Conservation (phyloP, 1,140 invertebrate species). For the Platorchestia sp. region DNA sequence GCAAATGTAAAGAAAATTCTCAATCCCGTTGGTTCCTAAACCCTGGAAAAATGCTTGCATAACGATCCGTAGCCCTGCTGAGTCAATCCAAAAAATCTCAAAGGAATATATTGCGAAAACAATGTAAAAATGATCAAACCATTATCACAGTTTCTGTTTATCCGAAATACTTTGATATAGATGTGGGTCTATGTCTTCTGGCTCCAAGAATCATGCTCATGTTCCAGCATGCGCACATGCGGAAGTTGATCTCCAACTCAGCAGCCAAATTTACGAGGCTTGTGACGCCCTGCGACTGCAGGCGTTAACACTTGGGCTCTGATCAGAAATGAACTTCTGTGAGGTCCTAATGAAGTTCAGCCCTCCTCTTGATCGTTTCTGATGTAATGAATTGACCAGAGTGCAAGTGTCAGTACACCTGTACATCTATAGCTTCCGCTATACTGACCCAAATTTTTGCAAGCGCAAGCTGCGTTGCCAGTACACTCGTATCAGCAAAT, state of each 20-base stretch:
- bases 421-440: not conserved
- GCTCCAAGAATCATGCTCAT: no score
- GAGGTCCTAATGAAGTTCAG: not conserved
- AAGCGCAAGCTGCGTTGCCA: not conserved
- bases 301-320: not conserved
- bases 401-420: not conserved
- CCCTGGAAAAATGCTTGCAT: no score
- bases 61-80: no score
- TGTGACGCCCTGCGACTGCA: no score
- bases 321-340: not conserved
- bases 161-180: no score
- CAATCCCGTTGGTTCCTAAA: no score
- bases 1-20: no score
- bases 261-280: not conserved
- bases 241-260: not conserved
- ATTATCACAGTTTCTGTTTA: no score
- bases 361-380: not conserved
- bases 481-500: not conserved
- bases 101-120: no score
- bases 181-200: no score
- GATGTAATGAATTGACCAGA: not conserved
- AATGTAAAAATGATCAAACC: no score
- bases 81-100: no score
- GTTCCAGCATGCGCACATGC: not conserved
- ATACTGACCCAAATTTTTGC: not conserved